These are phyloP conservation scores for Drepana arcuata DNA, from an alignment of 1,140 invertebrate genomes.

Conservation along the genomic window DNA sequence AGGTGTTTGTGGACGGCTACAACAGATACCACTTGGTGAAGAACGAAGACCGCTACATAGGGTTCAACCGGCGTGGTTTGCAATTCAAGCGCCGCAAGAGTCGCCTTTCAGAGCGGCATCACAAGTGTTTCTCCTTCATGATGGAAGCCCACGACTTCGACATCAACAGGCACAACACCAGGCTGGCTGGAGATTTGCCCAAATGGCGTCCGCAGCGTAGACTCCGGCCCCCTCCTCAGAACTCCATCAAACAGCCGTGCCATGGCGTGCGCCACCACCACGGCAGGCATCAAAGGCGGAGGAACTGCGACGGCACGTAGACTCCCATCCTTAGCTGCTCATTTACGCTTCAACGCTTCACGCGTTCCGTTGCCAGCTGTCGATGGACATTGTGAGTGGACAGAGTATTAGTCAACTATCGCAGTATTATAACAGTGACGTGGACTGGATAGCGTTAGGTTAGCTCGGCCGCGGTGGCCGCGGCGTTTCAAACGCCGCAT, in stretches of 20 bases:
- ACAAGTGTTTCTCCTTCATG: constrained; percentile 59
- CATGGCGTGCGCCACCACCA: constrained; percentile 53
- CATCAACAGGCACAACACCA: constrained; percentile 49
- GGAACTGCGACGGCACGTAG: constrained; percentile 62
- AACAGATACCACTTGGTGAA: constrained; percentile 58
- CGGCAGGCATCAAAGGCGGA: constrained; percentile 53
- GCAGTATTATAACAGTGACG: constrained; percentile 70
- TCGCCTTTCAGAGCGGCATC: constrained; percentile 33
- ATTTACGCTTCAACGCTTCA: constrained; percentile 64
- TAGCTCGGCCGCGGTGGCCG: constrained; percentile 54
- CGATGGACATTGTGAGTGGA: constrained; percentile 63
- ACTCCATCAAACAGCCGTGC: constrained; percentile 48
- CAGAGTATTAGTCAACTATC: constrained; percentile 71
- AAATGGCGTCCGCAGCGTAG: constrained; percentile 55
- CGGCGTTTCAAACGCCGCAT: constrained; percentile 50
- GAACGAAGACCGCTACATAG: constrained; percentile 61
- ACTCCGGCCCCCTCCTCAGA: constrained; percentile 39
- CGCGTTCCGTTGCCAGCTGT: constrained; percentile 64
- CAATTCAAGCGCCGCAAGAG: constrained; percentile 47
- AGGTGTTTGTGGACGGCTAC: constrained; percentile 62
- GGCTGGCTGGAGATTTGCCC: constrained; percentile 36
- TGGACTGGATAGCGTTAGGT: constrained; percentile 66
- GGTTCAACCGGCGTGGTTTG: constrained; percentile 54
- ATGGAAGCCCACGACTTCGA: constrained; percentile 60
- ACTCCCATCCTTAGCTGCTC: constrained; percentile 41